Evolutionary conservation across 2,797 vertebrate species (phyloP).

Genomic region (Decapterus maruadsi): DNA sequence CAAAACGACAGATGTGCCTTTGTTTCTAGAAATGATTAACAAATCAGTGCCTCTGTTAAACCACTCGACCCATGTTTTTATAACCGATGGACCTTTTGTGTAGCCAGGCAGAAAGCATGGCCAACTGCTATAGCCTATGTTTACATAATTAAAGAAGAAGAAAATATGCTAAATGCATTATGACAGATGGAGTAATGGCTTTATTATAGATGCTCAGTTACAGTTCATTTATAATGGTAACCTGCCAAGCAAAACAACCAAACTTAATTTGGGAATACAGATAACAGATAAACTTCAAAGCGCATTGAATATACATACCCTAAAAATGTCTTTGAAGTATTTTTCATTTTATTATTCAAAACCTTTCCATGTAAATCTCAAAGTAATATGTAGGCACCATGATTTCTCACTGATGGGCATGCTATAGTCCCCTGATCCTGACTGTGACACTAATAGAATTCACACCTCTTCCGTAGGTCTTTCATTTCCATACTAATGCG

Average conservation of each 20-base stretch:
- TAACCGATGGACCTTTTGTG: neutral
- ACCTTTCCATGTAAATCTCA: slow-evolving; percentile 9
- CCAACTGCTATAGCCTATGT: neutral
- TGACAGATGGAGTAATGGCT: neutral
- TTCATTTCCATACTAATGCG: slow-evolving; percentile 66
- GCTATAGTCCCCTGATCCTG: slow-evolving; percentile 28
- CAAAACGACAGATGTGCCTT: neutral
- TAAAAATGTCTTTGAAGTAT: neutral
- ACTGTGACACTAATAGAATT: slow-evolving; percentile 43
- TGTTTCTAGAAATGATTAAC: neutral
- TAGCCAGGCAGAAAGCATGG: neutral
- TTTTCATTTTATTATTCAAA: neutral
- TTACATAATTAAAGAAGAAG: neutral
- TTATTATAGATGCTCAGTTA: neutral
- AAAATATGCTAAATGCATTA: neutral
- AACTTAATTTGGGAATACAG: too few relatives aligned
- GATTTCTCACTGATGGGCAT: slow-evolving; percentile 37
- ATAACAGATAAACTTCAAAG: neutral
- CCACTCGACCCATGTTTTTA: neutral
- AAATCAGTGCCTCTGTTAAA: neutral
- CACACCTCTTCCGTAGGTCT: slow-evolving; percentile 43
- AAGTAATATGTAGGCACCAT: slow-evolving; percentile 6
- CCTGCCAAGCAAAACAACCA: neutral
- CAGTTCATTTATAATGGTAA: neutral
- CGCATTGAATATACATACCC: neutral